Conservation (phyloP, 2,113 vertebrate genomes). For the Tamias sibiricus region DNA sequence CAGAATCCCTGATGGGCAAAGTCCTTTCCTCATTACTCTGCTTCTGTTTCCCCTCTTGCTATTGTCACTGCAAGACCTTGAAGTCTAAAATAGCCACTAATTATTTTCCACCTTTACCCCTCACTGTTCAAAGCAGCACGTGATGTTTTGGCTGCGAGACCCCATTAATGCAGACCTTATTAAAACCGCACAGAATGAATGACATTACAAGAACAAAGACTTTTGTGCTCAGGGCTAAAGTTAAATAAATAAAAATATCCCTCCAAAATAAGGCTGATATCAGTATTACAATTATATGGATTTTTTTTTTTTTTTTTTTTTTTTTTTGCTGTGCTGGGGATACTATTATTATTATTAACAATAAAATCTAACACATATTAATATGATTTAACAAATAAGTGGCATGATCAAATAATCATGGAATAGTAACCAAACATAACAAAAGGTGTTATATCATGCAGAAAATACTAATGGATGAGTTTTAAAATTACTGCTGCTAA, state of each 20-base stretch:
- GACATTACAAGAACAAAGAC: background rate
- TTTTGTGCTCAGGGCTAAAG: constrained; percentile 10
- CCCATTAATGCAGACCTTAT: constrained; percentile 38
- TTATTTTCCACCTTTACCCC: constrained; percentile 62
- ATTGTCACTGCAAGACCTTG: constrained; percentile 31
- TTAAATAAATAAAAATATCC: background rate
- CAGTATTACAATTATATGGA: background rate
- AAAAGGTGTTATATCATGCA: background rate
- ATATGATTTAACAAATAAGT: background rate
- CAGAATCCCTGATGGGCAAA: background rate
- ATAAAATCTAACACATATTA: background rate
- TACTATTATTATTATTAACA: background rate
- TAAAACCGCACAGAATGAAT: background rate
- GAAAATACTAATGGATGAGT: background rate
- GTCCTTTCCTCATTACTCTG: background rate
- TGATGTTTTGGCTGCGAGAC: background rate
- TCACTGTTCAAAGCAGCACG: constrained; percentile 24
- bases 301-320: too few species aligned
- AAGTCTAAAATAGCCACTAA: constrained; percentile 54
- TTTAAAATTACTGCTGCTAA: background rate
- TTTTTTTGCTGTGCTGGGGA: too few species aligned
- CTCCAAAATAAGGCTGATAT: background rate
- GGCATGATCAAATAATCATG: background rate
- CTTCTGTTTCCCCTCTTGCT: background rate
- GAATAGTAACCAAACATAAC: background rate